Base-by-base conservation (phyloP, 2,113 vertebrate genomes). In the Phaethon lepturus region DNA sequence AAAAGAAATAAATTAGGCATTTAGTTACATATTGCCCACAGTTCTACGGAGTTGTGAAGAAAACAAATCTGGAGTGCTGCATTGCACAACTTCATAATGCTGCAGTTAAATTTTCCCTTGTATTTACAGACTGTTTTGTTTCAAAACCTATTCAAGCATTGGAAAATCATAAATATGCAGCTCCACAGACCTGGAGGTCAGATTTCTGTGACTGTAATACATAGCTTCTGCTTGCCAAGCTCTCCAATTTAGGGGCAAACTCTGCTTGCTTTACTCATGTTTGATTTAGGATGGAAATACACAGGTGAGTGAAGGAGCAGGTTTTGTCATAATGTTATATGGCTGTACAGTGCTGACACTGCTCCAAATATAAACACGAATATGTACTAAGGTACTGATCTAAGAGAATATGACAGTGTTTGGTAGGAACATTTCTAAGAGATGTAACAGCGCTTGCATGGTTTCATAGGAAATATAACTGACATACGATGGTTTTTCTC, bases 41-140 rank as follows among this genome's bases (percentile, higher is more conserved):
- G 75, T 73, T 90, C 45, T 86, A 79, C 11, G 45, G 67, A 92
- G 90, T n/a, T 92, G 73, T 86, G 85, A 93, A 79, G 82, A 88
- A 96, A 96, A 94, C 63, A 93, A 82, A 92, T 67, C 85, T 80
- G 72, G 67, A 94, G 25, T 93, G 82, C 82, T 93, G 93, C 90
- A 96, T 83, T 94, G 88, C 93, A 93, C 90, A 94, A 78, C 55
- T 92, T 80, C 9, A 10, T 47, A 86, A 92, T 0, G 0, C 59
- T 88, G 79, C 90, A 90, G 42, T 67, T 92, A 86, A 42, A 68
- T 86, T 88, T 79, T 22, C 79, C n/a, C 74, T 90, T 80, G 29
- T 86, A 76, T 93, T 96, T 93, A 93, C 88, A 74, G 85, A 47
- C 69, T 50, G 52, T 33, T 49, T 94, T 86, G 71, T 74, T 94